phyloP scores from a whole-genome alignment of 2,797 vertebrate species.

The Heterohyrax brucei region DNA sequence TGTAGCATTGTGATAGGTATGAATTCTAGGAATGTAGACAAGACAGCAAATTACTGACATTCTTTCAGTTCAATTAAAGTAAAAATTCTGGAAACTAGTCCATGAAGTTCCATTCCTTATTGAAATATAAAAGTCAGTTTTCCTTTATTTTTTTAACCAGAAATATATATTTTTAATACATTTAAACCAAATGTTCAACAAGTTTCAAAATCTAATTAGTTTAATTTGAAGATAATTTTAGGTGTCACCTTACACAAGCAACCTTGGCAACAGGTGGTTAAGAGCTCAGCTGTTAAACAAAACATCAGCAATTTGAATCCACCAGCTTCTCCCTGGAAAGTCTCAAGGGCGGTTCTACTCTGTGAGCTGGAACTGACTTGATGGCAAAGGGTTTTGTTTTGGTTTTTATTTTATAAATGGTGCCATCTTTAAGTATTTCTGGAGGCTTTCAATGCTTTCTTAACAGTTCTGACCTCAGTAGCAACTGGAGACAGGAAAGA shows the following conservation, averaged over 20 bases:
- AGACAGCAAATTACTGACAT: neutral
- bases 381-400: no score
- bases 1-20: neutral
- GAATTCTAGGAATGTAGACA: neutral
- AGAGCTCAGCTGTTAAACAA: no score
- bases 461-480: neutral
- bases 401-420: neutral
- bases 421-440: conserved; percentile 60
- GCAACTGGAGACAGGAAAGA: conserved; percentile 41
- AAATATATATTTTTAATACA: conserved; percentile 31
- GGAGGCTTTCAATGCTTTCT: neutral
- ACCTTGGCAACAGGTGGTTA: no score
- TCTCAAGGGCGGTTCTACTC: no score
- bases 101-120: conserved; percentile 3
- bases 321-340: no score
- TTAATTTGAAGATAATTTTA: conserved; percentile 53
- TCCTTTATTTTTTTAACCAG: neutral
- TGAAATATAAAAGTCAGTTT: neutral
- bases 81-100: neutral
- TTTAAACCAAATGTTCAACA: conserved; percentile 44
- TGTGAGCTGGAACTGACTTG: no score
- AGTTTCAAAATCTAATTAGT: conserved; percentile 60
- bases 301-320: no score
- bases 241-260: neutral
- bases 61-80: conserved; percentile 20